A percentile compares a stretch with the other conserved stretches of the same genome.
Conservation (phyloP, 2,888 invertebrate genomes). For the Cosmia pyralina region DNA sequence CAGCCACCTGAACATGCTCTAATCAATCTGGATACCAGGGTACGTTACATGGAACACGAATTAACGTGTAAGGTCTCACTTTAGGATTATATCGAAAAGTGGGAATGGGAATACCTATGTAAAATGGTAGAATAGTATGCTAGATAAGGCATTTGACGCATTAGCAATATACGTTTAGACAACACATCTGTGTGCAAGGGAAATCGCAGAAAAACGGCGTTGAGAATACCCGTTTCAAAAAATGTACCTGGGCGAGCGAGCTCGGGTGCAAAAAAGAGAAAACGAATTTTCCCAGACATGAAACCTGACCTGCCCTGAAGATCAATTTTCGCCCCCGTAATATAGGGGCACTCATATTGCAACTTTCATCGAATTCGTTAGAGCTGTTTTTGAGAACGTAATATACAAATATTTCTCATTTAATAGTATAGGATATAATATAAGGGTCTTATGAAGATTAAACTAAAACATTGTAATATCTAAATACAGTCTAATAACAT, state of each 20-base stretch:
- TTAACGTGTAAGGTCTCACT: slow-evolving; percentile 50
- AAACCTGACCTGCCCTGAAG: no score
- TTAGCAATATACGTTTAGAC: neutral
- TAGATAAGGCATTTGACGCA: neutral
- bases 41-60: slow-evolving; percentile 64
- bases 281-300: no score
- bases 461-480: neutral
- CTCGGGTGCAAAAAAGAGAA: no score
- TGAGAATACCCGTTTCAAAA: neutral
- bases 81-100: slow-evolving; percentile 13
- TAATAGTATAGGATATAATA: no score
- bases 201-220: neutral
- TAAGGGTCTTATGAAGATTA: neutral
- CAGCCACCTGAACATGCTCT: slow-evolving; percentile 61
- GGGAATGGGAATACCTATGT: neutral
- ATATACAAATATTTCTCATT: no score
- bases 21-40: slow-evolving; percentile 62
- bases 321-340: no score
- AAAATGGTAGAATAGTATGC: no score
- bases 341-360: no score
- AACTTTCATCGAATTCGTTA: no score
- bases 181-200: neutral
- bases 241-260: no score
- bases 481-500: neutral
- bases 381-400: no score